These are phyloP conservation scores for Embidobia sp. DNA, from an alignment of 2,888 invertebrate genomes.

Conservation along the genomic window DNA sequence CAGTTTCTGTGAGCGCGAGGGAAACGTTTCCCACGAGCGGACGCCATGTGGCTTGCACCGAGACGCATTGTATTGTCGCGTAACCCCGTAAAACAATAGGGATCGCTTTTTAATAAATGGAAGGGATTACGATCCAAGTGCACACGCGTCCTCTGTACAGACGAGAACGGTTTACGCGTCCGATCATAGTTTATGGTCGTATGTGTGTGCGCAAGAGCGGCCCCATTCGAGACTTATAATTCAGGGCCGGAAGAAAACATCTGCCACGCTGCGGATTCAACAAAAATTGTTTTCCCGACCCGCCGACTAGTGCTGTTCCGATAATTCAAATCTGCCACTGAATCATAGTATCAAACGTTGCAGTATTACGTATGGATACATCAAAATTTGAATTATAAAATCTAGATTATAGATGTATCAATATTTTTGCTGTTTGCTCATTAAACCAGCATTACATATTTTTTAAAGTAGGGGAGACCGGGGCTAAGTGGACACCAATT, in stretches of 20 bases:
- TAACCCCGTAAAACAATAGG: conserved; percentile 74
- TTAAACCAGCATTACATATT: no score
- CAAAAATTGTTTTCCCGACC: conserved; percentile 33
- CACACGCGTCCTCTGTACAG: conserved; percentile 33
- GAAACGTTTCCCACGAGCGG: conserved; percentile 68
- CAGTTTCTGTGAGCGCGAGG: conserved; percentile 46
- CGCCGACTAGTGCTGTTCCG: conserved; percentile 1
- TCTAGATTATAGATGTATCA: no score
- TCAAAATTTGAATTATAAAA: no score
- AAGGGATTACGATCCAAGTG: conserved; percentile 72
- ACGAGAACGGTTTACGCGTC: conserved; percentile 33
- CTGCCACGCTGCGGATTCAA: conserved; percentile 60
- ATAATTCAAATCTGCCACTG: conserved; percentile 12
- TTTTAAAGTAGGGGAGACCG: no score
- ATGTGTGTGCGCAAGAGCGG: conserved; percentile 26
- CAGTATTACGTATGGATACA: no score
- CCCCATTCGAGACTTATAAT: conserved; percentile 47
- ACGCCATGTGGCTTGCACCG: conserved; percentile 76
- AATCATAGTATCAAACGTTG: not conserved
- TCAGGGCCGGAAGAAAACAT: conserved; percentile 65
- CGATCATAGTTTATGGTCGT: conserved; percentile 56
- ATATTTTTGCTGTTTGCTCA: no score
- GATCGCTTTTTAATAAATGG: conserved; percentile 77
- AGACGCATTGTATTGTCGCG: conserved; percentile 71
- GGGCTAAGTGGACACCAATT: no score